phyloP scores from a whole-genome alignment of 2,113 vertebrate genomes.

The Cyprinodon tularosa region DNA sequence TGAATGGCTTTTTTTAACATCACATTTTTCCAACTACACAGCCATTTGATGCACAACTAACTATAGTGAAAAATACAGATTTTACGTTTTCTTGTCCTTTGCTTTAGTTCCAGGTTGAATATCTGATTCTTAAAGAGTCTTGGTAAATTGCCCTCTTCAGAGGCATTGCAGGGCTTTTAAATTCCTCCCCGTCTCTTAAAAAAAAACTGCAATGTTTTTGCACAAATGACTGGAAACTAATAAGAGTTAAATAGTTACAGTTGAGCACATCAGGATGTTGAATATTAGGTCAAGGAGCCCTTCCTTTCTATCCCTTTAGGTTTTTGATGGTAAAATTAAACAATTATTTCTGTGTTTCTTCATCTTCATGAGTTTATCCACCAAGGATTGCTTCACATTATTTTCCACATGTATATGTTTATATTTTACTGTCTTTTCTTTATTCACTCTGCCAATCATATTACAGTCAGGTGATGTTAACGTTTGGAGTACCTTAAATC shows the following conservation, averaged over 20 bases:
- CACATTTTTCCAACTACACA: neutral
- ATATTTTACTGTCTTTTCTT: constrained; percentile 6
- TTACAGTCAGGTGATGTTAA: constrained; percentile 9
- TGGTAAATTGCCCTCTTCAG: neutral
- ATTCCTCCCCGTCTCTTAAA: constrained; percentile 16
- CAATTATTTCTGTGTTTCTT: constrained; percentile 16
- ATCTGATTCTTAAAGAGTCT: constrained; percentile 17
- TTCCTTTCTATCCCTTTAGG: constrained; percentile 13
- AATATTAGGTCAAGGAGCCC: constrained; percentile 7
- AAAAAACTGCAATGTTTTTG: neutral
- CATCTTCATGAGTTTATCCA: constrained; percentile 21
- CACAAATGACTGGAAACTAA: neutral
- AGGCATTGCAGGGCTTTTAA: constrained; percentile 18
- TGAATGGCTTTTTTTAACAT: neutral
- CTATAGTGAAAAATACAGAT: neutral
- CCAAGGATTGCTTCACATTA: neutral
- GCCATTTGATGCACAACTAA: neutral
- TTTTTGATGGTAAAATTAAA: constrained; percentile 48
- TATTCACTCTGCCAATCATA: neutral
- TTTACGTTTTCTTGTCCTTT: constrained; percentile 17
- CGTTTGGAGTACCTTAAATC: constrained; percentile 13
- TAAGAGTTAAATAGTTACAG: neutral
- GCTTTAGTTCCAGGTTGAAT: constrained; percentile 17
- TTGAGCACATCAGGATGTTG: neutral
- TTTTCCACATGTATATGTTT: constrained; percentile 5